Percentiles rank a stretch among this genome's conserved stretches.
Conservation (phyloP, 1,140 invertebrate genomes). For the Eurosta solidaginis region DNA sequence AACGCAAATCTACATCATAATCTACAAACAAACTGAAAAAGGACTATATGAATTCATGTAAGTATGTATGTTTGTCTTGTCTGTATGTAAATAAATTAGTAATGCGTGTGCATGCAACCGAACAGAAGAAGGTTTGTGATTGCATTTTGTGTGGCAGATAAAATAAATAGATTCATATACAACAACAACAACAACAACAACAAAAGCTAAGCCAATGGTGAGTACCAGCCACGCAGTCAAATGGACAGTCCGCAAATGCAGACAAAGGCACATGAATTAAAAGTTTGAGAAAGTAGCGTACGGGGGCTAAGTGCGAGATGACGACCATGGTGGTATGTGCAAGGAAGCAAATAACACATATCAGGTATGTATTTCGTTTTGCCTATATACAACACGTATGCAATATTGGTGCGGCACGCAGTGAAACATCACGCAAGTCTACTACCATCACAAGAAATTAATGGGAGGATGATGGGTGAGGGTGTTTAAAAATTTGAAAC, state of each 20-base stretch:
- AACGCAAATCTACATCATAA: slow-evolving; percentile 15
- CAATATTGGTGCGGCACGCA: neutral
- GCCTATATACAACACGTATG: neutral
- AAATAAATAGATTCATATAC: slow-evolving; percentile 24
- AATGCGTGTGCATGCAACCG: too few species aligned
- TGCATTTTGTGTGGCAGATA: slow-evolving; percentile 16
- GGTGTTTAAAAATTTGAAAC: neutral
- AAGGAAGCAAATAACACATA: neutral
- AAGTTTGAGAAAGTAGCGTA: too few species aligned
- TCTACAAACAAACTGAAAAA: neutral
- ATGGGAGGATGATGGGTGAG: neutral
- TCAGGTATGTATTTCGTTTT: neutral
- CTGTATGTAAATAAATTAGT: neutral
- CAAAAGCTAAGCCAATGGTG: neutral
- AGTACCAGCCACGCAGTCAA: neutral
- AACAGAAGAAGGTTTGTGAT: too few species aligned
- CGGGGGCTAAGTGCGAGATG: neutral
- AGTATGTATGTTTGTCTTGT: neutral
- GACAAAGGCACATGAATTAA: too few species aligned
- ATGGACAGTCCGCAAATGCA: neutral
- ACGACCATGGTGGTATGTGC: neutral
- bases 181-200: too few species aligned
- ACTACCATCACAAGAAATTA: neutral
- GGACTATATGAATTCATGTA: neutral
- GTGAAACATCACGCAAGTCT: neutral